Conservation (phyloP, 2,113 vertebrate species). For the Mohoua ochrocephala region DNA sequence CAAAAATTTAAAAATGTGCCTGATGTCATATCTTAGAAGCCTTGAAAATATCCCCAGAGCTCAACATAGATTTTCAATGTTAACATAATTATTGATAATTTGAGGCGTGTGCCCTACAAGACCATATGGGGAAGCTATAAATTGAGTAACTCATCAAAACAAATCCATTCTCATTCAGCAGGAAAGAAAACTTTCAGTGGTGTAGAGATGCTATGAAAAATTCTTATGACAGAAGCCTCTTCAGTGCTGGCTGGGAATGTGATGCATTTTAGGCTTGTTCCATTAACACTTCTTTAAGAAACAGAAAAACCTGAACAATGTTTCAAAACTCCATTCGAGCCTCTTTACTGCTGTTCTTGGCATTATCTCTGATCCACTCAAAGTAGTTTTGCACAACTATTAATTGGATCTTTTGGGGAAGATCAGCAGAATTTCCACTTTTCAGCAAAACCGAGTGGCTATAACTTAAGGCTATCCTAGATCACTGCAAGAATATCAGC, state of each 20-base stretch:
- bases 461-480: background rate
- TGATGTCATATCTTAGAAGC: background rate
- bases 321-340: background rate
- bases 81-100: background rate
- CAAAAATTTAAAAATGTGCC: background rate
- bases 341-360: background rate
- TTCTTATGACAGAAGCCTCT: background rate
- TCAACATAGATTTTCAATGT: background rate
- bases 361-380: background rate
- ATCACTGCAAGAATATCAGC: background rate
- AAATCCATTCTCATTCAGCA: background rate
- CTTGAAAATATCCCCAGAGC: background rate
- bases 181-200: background rate
- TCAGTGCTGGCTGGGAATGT: background rate
- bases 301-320: background rate
- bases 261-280: background rate
- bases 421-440: background rate
- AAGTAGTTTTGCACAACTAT: background rate
- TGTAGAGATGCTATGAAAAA: background rate
- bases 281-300: background rate
- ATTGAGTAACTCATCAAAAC: background rate
- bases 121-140: background rate
- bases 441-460: background rate
- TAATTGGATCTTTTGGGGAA: conserved; percentile 1
- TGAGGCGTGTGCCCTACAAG: background rate